A percentile compares a stretch with the other conserved stretches of the same genome.
These are phyloP conservation scores for Dendrolimus pini DNA, from an alignment of 2,888 invertebrate genomes.

Conservation along the genomic window DNA sequence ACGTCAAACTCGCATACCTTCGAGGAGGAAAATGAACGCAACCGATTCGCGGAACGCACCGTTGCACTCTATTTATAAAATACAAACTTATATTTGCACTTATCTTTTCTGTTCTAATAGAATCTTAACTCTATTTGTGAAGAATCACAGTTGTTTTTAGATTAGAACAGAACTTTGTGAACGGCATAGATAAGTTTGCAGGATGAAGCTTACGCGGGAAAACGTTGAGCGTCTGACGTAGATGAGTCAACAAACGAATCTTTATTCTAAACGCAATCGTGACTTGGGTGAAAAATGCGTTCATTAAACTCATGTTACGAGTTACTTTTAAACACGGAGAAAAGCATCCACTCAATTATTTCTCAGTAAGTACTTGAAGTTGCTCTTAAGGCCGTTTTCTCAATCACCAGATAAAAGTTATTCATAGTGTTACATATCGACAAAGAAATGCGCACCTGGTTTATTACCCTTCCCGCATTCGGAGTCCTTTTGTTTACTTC, in stretches of 20 bases:
- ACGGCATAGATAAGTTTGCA: conserved; percentile 1
- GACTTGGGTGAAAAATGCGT: conserved; percentile 27
- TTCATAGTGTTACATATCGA: no score
- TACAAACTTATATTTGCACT: conserved; percentile 20
- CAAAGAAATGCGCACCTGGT: no score
- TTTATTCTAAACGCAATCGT: conserved; percentile 46
- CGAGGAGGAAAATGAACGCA: conserved; percentile 63
- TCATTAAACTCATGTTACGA: background rate
- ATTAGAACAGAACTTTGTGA: background rate
- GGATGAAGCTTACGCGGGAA: conserved; percentile 48
- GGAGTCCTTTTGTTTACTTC: no score
- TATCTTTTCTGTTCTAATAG: conserved; percentile 9
- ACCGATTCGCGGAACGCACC: conserved; percentile 57
- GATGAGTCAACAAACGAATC: conserved; percentile 51
- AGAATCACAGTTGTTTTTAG: conserved; percentile 15
- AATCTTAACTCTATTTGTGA: conserved; percentile 17
- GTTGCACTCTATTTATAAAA: conserved; percentile 62
- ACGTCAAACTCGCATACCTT: conserved; percentile 65
- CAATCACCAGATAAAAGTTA: no score
- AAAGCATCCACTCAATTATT: no score
- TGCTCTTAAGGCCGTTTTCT: no score
- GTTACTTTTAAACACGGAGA: background rate
- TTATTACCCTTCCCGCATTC: no score
- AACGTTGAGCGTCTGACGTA: conserved; percentile 41
- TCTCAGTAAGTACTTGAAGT: no score